Conservation (phyloP, 2,113 vertebrate species). For the Osmerus eperlanus region DNA sequence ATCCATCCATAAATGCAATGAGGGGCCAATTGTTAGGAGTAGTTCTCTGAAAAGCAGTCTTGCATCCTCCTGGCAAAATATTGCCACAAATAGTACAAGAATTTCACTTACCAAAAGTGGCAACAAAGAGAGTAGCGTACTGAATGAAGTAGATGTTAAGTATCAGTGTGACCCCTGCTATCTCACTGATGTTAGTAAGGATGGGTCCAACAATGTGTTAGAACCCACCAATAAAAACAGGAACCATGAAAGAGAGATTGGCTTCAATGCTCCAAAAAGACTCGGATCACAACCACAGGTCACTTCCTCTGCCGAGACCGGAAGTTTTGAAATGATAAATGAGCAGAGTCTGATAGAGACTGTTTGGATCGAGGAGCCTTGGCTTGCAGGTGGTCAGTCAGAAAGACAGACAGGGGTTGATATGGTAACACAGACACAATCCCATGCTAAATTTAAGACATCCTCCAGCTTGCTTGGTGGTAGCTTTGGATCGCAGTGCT, state of each 20-base stretch:
- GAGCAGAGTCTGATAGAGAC: constrained; percentile 41
- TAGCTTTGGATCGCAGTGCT: constrained; percentile 65
- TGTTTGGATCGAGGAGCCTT: not conserved
- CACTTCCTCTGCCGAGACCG: constrained; percentile 16
- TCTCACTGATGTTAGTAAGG: constrained; percentile 29
- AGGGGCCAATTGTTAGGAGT: not conserved
- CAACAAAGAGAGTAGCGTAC: constrained; percentile 4
- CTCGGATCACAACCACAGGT: not conserved
- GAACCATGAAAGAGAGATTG: not conserved
- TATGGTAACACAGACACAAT: constrained; percentile 26
- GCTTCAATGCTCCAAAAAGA: not conserved
- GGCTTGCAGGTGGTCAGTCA: not conserved
- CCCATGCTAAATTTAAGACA: constrained; percentile 36
- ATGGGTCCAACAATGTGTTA: not conserved
- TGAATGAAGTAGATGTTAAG: not conserved
- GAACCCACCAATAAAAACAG: constrained; percentile 12
- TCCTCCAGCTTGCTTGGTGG: constrained; percentile 46
- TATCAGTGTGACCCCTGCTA: constrained; percentile 8
- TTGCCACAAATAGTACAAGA: constrained; percentile 39
- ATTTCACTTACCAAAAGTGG: constrained; percentile 17
- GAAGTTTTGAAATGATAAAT: constrained; percentile 33
- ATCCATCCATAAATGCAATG: too few relatives aligned
- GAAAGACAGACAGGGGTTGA: not conserved
- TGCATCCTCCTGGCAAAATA: constrained; percentile 68
- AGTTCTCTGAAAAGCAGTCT: constrained; percentile 43